Evolutionary conservation across 2,113 vertebrate genomes (phyloP).

Genomic region (Pristiophorus japonicus): DNA sequence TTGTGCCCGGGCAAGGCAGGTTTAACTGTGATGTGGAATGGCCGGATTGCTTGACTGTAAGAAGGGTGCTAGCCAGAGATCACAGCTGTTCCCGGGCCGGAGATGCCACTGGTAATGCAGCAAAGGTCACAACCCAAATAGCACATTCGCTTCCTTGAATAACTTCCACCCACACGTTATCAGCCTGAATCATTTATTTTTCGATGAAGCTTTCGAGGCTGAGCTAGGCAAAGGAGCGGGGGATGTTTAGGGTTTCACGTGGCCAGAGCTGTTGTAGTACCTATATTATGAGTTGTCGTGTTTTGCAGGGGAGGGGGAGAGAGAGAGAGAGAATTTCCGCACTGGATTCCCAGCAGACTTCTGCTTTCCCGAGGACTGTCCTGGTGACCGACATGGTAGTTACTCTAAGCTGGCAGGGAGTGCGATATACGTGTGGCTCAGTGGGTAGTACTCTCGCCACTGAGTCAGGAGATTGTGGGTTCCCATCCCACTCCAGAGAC

Average conservation of each 20-base stretch:
- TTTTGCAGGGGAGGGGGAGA: background rate
- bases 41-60: background rate
- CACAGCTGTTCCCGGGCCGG: background rate
- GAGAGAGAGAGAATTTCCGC: background rate
- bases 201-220: background rate
- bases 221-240: background rate
- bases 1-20: background rate
- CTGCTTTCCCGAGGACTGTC: background rate
- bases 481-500: no score
- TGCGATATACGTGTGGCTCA: no score
- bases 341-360: background rate
- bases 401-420: background rate
- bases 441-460: no score
- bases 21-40: background rate
- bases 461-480: no score
- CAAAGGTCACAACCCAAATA: slow-evolving; percentile 7
- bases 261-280: background rate
- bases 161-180: slow-evolving; percentile 29
- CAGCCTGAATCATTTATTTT: slow-evolving; percentile 1
- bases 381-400: no score
- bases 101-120: background rate
- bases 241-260: background rate
- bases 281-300: background rate
- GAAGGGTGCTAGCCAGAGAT: background rate
- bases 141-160: background rate